Conservation (phyloP, 2,113 vertebrate genomes). For the Trematomus loennbergii region DNA sequence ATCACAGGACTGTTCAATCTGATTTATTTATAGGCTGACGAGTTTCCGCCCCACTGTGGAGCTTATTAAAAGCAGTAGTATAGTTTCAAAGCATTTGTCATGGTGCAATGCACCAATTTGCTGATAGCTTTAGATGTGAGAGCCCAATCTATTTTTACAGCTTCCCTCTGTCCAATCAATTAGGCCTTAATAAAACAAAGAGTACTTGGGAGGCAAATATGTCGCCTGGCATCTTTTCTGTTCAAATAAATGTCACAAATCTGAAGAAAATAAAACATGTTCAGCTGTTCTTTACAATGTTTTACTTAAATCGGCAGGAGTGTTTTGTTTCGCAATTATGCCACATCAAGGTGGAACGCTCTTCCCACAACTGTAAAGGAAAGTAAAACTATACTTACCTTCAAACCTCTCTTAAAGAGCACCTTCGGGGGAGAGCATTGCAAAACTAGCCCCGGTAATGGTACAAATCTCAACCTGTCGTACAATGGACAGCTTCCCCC, state of each 20-base stretch:
- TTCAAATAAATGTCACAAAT: neutral
- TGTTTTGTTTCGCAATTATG: no score
- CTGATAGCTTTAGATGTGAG: neutral
- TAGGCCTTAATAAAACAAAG: neutral
- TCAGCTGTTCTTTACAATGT: no score
- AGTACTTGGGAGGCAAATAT: neutral
- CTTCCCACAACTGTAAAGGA: no score
- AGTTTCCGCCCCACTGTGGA: constrained; percentile 1
- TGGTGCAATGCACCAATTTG: neutral
- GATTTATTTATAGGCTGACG: constrained; percentile 35
- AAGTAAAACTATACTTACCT: no score
- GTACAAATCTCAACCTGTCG: no score
- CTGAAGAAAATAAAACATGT: no score
- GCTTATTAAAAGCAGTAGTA: constrained; percentile 34
- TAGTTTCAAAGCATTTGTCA: constrained; percentile 29
- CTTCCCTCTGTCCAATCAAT: neutral
- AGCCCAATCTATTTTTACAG: neutral
- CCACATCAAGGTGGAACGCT: no score
- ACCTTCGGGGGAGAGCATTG: no score
- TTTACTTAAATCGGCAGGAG: no score
- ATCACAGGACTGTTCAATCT: constrained; percentile 12
- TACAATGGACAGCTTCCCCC: no score
- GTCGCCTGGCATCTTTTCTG: neutral
- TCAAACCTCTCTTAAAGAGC: no score
- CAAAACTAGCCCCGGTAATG: no score